Base-by-base conservation (phyloP, 2,797 vertebrate species). In the Gadopsis bispinosus region DNA sequence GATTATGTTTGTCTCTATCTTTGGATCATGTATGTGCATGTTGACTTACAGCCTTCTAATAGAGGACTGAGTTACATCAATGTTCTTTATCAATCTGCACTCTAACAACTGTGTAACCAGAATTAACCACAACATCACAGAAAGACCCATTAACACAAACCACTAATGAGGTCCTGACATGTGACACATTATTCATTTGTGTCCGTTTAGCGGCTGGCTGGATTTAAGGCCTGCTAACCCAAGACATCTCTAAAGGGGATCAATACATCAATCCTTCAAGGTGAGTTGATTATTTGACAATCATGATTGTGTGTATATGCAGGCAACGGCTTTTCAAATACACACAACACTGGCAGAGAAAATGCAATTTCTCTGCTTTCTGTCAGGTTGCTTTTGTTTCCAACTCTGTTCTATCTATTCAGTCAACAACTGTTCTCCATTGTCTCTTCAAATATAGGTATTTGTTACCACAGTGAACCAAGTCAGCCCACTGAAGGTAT, bases 21-120 rank as follows among this genome's bases (percentile, higher is more conserved):
- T 79, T 59, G 69, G 66, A 67, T 51, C 72, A 63, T 80, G 77
- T 13, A 54, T 65, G 67, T 73, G 69, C 26, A 56, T 48, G 22
- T 37, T 35, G 35, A 51, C 68, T 73, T 66, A 22, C 29, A 55
- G 63, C 45, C 43, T 41, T 72, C 47, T 83, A 58, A 77, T 80
- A 69, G 68, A 80, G 45, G 69, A 55, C 83, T 60, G 65, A 60
- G 80, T 86, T 77, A 81, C 83, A 83, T 74, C 69, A 50, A 50
- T n/a, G 39, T 64, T 79, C 69, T 88, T 69, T 86, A 82, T 88
- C 89, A 88, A 51, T 90, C 85, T 39, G 48, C 84, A 84, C 77
- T 83, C 58, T 19, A 81, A 81, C 87, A 87, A 91, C 87, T 88
- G 80, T 83, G 81, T 77, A 89, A 90, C 83, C 83, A 84, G 33